Percentiles rank a stretch among this genome's conserved stretches.
phyloP scores from a whole-genome alignment of 2,797 vertebrate genomes.

The Etheostoma nigrum region DNA sequence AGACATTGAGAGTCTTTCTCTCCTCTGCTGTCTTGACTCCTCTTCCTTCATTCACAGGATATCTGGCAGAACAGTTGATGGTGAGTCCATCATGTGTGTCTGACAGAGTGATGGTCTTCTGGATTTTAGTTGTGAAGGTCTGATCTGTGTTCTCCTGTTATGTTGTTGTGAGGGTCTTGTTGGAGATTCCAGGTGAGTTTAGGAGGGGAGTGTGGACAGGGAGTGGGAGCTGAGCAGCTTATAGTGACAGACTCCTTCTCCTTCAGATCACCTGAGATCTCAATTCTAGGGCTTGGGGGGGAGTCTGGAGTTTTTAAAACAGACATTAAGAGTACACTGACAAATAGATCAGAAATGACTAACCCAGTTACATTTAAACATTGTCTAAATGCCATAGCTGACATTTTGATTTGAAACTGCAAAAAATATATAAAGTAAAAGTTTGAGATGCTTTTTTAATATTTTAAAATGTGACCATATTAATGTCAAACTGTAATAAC shows the following conservation, averaged over 20 bases:
- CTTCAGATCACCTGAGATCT: constrained; percentile 15
- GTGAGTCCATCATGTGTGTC: background rate
- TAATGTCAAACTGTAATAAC: too few relatives aligned
- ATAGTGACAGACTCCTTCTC: constrained; percentile 49
- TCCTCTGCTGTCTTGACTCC: background rate
- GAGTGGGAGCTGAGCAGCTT: constrained; percentile 64
- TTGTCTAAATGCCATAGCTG: too few relatives aligned
- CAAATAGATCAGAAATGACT: too few relatives aligned
- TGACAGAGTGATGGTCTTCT: background rate
- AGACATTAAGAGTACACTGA: background rate
- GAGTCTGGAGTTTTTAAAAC: constrained; percentile 33
- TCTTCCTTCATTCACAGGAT: background rate
- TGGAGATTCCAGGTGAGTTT: constrained; percentile 60
- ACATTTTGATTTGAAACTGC: too few relatives aligned
- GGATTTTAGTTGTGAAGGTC: background rate
- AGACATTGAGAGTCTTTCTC: background rate
- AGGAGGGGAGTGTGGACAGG: constrained; percentile 69
- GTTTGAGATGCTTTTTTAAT: too few relatives aligned
- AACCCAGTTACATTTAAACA: too few relatives aligned
- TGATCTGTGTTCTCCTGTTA: background rate
- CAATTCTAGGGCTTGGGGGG: constrained; percentile 31
- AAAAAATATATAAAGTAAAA: too few relatives aligned
- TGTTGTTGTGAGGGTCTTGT: background rate
- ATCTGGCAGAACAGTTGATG: background rate
- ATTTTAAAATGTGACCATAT: too few relatives aligned